Base-by-base conservation (phyloP, 1,140 invertebrate species). In the Drosophila lacertosa region DNA sequence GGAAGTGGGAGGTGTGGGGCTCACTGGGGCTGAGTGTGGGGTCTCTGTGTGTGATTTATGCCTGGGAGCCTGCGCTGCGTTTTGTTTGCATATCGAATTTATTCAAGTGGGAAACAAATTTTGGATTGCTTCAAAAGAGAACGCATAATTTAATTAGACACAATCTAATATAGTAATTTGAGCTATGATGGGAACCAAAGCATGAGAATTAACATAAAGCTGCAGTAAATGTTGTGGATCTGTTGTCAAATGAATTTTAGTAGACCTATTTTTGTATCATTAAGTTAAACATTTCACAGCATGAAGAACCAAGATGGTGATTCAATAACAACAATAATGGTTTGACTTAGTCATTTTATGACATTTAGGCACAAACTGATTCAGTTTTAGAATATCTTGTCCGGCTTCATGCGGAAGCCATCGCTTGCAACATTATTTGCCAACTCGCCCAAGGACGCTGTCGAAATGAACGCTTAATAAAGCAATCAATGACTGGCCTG, bases 391-490 rank as follows among this genome's bases (percentile, higher is more conserved):
- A 15, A 26, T 29, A 13, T 40, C 32, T 48, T 3, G 33, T 39
- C 32, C 59, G 20, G 26, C 7, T 55, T 29, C 13, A 55, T 73
- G 74, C 78, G 78, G 78, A 82, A 82, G 78, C 39, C 54, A 50
- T 74, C 57, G 24, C 50, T 62, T 69, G 59, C 59, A 53, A 69
- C 59, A 69, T 54, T 68, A 37, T 71, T 15, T 7, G 37, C 32
- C 20, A 57, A 54, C 58, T 72, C 50, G 42, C 22, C 69, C 81
- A 84, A 84, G 81, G 81, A 81, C 77, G 74, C 50, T 40, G 68
- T 59, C 57, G 62, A 75, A 86, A 86, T 76, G 58, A 84, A 77
- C 81, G 68, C 69, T 88, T 86, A 84, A 86, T 84, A 84, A 84
- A 84, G 81, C 82, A 86, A 84, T 84, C 81, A 84, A 74, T 66